Conservation (phyloP, 37 sponge, comb jelly and placozoan species). For the Chondrilla cf. caribensis region DNA sequence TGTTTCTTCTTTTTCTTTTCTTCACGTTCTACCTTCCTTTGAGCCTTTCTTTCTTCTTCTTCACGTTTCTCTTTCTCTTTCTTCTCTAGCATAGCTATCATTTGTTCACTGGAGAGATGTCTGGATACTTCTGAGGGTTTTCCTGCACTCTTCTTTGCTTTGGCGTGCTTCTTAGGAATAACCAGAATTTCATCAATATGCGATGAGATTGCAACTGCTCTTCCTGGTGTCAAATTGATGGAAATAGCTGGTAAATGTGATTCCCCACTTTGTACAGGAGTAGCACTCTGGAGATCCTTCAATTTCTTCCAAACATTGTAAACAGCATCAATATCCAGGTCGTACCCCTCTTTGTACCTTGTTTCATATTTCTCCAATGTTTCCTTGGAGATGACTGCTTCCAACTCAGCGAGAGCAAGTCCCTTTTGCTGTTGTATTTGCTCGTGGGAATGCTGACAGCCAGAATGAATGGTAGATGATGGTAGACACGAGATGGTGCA, state of each 20-base stretch:
- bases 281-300: neutral
- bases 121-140: neutral
- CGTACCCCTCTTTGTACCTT: neutral
- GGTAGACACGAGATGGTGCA: neutral
- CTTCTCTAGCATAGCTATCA: neutral
- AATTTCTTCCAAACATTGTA: neutral
- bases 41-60: neutral
- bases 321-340: neutral
- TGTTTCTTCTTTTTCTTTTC: neutral
- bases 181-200: neutral
- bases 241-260: neutral
- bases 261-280: neutral
- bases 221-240: neutral
- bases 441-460: neutral
- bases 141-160: neutral
- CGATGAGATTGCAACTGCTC: neutral
- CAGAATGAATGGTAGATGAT: neutral
- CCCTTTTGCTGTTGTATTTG: neutral
- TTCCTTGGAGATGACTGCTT: neutral
- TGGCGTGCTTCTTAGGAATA: neutral
- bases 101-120: slow-evolving; percentile 8
- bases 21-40: neutral
- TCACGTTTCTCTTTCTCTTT: slow-evolving; percentile 9
- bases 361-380: neutral
- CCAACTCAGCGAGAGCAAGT: neutral